Evolutionary conservation across 2,888 invertebrate species (phyloP), one percentile per base, ranked within the genome.

Genomic region (Cistogaster globosa): DNA sequence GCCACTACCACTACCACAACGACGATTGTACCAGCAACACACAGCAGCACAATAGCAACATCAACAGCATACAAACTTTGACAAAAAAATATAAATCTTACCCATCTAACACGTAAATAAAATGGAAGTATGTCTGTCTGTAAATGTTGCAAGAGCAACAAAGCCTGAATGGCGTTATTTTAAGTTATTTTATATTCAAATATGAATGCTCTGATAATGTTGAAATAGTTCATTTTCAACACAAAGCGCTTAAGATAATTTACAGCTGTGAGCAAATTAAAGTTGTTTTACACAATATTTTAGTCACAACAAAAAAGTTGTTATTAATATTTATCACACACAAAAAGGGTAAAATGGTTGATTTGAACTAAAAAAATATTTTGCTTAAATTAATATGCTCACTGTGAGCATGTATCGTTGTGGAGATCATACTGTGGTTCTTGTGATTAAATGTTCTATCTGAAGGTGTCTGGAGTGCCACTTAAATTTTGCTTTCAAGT

Each of bases 151-250:
- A 48, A 75, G 22, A 20, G 57, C 22, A 57, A 69, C 22, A 57
- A 69, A 60, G 74, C 57, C 57, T 45, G 16, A 58, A 69, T 45
- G 58, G 38, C 57, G 38, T 38, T 57, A 48, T 82, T 76, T 76
- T 82, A 82, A 76, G 76, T 82, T 71, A 18, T 58, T 65, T 71
- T 60, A 11, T 42, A 38, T 36, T 60, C 32, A n/a, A 76, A 14
- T 51, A 63, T 69, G 58, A 76, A 76, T 76, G 57, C 76, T 16
- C 75, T 76, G 81, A 82, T 82, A 76, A 82, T 76, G 57, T 58
- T 63, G 63, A 32, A 76, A 57, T 75, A 82, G 69, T 76, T 82
- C 68, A 76, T 76, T 82, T 74, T 57, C 51, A 12, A 11, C 26
- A 42, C 42, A 42, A 32, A 32, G 6, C 32, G 32, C 32, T 32